Base-by-base conservation (phyloP, 2,113 vertebrate species). In the Crocuta crocuta region DNA sequence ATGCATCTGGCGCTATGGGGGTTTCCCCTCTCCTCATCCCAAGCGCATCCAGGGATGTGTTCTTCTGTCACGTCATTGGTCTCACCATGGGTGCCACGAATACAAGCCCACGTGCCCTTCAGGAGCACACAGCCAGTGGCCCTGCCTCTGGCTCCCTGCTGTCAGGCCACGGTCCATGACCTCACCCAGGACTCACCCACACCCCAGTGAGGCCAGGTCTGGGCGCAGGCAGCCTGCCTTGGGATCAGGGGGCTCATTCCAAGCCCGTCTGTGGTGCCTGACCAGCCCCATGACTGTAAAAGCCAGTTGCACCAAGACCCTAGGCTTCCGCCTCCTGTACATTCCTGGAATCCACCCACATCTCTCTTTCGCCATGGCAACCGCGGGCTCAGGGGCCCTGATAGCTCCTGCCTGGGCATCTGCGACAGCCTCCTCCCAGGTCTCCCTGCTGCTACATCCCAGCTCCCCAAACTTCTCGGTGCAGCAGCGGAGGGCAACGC, bases 291-390 rank as follows among this genome's bases (percentile, higher is more conserved):
- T 3, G 23, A 50, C 83, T 24, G 3, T 5, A 39, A 19, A 53
- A 55, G 31, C 87, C 81, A 70, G 80, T 21, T n/a, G 58, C 31
- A 45, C 85, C 45, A 50, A 53, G 65, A 78, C 10, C 70, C 5
- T 5, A 35, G 4, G 43, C 50, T 53, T 19, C 78, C 11, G 63
- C 80, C 74, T 91, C 80, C 92, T 23, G 23, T 9, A 71, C 31
- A 28, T 91, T 92, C 91, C 84, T 85, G 83, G 87, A 79, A 76
- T 43, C 89, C 89, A 80, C 95, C 97, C 89, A 55, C 50, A 10
- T 5, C 24, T 82, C 68, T 23, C 74, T 0, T 1, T 97, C 10
- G 4, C 98, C 95, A 92, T 15, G 50, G 97, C 80, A 92, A 96
- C 87, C 70, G 33, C 21, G 1, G 1, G 35, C n/a, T 35, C 63